phyloP scores from a whole-genome alignment of 2,113 vertebrate species.

The Myiagra hebetior region DNA sequence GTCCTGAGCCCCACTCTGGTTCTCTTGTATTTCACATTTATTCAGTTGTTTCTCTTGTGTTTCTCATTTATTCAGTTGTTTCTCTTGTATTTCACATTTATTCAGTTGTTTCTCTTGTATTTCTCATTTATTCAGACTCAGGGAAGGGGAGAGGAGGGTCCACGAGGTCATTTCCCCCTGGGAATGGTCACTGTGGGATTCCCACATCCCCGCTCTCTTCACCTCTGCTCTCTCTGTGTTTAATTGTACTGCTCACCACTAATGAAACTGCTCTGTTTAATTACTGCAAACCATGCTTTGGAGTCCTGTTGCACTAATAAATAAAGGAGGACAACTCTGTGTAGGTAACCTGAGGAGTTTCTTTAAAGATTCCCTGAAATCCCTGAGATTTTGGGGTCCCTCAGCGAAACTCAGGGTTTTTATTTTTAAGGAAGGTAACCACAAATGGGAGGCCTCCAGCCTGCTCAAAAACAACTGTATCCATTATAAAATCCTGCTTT shows the following conservation, averaged over 20 bases:
- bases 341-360: neutral
- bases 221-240: neutral
- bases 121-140: neutral
- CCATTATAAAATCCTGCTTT: neutral
- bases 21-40: neutral
- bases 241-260: neutral
- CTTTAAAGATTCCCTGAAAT: neutral
- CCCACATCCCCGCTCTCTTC: neutral
- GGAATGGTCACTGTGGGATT: neutral
- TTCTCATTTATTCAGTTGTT: neutral
- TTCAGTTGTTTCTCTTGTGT: neutral
- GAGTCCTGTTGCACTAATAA: neutral
- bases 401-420: neutral
- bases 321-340: neutral
- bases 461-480: neutral
- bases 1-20: neutral
- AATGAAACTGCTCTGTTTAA: neutral
- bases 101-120: neutral
- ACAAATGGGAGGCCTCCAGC: neutral
- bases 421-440: neutral
- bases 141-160: neutral
- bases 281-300: neutral
- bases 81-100: neutral
- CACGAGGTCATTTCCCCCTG: neutral
- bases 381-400: neutral